Base-by-base conservation (phyloP, 2,888 invertebrate genomes). In the Lasioglossum lativentre region DNA sequence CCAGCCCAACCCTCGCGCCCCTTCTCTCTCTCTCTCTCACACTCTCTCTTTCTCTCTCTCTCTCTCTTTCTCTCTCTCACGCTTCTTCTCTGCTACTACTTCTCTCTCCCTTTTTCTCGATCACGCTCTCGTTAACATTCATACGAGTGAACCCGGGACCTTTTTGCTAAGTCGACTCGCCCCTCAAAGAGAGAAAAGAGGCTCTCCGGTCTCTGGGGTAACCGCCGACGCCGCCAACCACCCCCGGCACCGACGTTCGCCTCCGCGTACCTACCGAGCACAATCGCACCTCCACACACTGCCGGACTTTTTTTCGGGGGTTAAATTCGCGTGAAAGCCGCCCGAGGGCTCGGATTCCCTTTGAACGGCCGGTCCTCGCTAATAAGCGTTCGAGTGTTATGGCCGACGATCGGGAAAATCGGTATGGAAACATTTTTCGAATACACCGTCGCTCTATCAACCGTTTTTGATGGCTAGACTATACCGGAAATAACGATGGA, bases 111-210 rank as follows among this genome's bases (percentile, higher is more conserved):
- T 76, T 80, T 86, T 88, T 80, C 75, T 84, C 87, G 88, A 90
- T 91, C 90, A 82, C 86, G 90, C 84, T 79, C 90, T 91, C 89
- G 90, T 91, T 91, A 91, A 89, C 89, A 90, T 91, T 91, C 91
- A 88, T 90, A 88, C 89, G 78, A 86, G 88, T 82, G 83, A 80
- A 83, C 80, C 70, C 85, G 74, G 72, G 83, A 85, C 85, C 91
- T 86, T 89, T 91, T 89, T 86, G 82, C 86, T 83, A 88, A 90
- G 90, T 90, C 85, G 80, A 84, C 87, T 86, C 79, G 75, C 83
- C 91, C 82, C 88, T 85, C 82, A 82, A 86, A 88, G 80, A 79
- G 85, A 86, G 86, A 84, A 86, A 84, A 83, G 88, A 82, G 77
- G 74, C 80, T 82, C 86, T 75, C n/a, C 63, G 86, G 81, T 90